phyloP scores from a whole-genome alignment of 1,140 invertebrate genomes.

The Tachypleus tridentatus region DNA sequence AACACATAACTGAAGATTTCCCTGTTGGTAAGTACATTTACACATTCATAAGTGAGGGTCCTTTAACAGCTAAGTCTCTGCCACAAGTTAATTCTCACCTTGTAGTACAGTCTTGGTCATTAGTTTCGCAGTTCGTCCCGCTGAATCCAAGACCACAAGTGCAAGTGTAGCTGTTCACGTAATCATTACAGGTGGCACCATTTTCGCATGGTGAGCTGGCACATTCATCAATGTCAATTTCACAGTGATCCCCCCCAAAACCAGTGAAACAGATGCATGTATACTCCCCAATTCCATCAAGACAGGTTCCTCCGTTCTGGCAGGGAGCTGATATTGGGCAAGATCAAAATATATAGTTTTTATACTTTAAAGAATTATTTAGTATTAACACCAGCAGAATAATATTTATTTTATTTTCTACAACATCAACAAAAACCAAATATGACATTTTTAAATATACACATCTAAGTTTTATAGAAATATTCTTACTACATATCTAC shows the following conservation, averaged over 20 bases:
- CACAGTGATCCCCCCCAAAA: conserved; percentile 64
- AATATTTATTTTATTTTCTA: too few species aligned
- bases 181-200: conserved; percentile 37
- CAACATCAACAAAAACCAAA: too few species aligned
- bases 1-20: too few species aligned
- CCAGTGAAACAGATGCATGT: conserved; percentile 30
- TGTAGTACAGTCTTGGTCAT: conserved; percentile 86
- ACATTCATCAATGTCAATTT: conserved; percentile 29
- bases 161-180: conserved; percentile 55
- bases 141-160: conserved; percentile 44
- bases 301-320: conserved; percentile 47
- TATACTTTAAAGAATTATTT: too few species aligned
- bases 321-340: conserved; percentile 49
- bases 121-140: conserved; percentile 72
- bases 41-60: too few species aligned
- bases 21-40: too few species aligned
- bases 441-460: too few species aligned
- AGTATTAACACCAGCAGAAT: too few species aligned
- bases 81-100: conserved; percentile 31
- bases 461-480: too few species aligned
- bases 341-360: neutral
- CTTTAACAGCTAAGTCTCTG: too few species aligned
- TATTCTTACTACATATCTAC: too few species aligned
- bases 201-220: conserved; percentile 42
- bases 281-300: conserved; percentile 23